Evolutionary conservation across 1,140 invertebrate genomes (phyloP), one percentile per base, ranked within the genome.

Genomic region (Drosophila equinoxialis): DNA sequence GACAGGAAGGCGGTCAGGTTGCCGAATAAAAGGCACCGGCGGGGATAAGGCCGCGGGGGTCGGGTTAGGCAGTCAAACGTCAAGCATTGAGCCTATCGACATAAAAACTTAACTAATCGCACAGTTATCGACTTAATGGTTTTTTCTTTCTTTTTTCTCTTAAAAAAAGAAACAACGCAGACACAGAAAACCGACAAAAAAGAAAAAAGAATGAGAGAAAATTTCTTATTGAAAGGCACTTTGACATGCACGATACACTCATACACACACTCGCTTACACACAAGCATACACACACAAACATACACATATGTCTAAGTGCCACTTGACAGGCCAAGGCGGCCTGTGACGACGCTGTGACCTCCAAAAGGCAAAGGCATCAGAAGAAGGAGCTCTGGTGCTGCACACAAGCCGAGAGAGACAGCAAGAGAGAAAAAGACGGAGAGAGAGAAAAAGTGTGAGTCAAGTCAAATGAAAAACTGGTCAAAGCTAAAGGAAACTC

Each of bases 41-140:
- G 23, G 33, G 48, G 26, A 0, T 17, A 14, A 11, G 64, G 20
- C 20, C 37, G 20, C 11, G 8, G 6, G 20, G n/a, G 45, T 0
- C 17, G 17, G 45, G 17, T 51, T 20, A 51, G 45, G 45, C 45
- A 51, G 45, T 51, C 45, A 51, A 51, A 51, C 60, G 66, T 73
- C 60, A 58, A 62, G 63, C 61, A 62, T 65, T 48, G 69, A 67
- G 76, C 65, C 83, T 87, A 76, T 81, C 69, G 69, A 87, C 82
- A 87, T 79, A 76, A 82, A 75, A 87, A 79, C 82, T 82, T 83
- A 78, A 86, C 82, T 86, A 86, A 86, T 86, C 82, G 82, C 83
- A 78, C 79, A 77, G 82, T 86, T 86, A 86, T 79, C 79, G 83
- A 86, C 83, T 87, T 86, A 87, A 87, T 87, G 82, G 75, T 82